A percentile compares a stretch with the other conserved stretches of the same genome.
These are phyloP conservation scores for Oncopodura yosiiana DNA, from an alignment of 1,140 invertebrate species.

Conservation along the genomic window DNA sequence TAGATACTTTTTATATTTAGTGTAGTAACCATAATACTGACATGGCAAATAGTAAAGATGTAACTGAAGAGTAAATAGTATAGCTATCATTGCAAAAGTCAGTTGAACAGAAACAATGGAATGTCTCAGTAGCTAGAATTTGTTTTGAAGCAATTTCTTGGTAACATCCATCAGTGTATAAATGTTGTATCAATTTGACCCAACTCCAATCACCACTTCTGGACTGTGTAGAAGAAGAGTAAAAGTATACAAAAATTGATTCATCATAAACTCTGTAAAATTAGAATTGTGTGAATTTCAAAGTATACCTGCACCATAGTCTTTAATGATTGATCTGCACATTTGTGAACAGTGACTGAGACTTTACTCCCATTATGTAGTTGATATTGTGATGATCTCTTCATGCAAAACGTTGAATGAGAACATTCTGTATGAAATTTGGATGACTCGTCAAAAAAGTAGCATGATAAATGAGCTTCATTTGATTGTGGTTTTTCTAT, in stretches of 20 bases:
- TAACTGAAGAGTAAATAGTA: not conserved
- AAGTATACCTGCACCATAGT: conserved; percentile 20
- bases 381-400: conserved; percentile 17
- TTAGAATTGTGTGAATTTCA: too few species aligned
- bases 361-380: conserved; percentile 19
- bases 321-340: conserved; percentile 18
- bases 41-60: too few species aligned
- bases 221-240: too few species aligned
- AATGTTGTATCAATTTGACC: conserved; percentile 8
- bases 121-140: conserved; percentile 16
- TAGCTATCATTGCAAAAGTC: conserved; percentile 14
- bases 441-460: conserved; percentile 12
- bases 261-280: too few species aligned
- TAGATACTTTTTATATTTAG: too few species aligned
- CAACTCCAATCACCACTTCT: conserved; percentile 3
- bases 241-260: too few species aligned
- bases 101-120: conserved; percentile 17
- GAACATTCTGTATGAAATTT: conserved; percentile 21
- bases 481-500: conserved; percentile 16
- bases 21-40: not conserved
- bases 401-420: conserved; percentile 17
- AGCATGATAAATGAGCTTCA: conserved; percentile 17
- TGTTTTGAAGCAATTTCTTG: conserved; percentile 6
- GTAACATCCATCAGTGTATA: conserved; percentile 15
- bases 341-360: conserved; percentile 8